phyloP scores from a whole-genome alignment of 2,113 vertebrate genomes.

The Pomatostomus ruficeps region DNA sequence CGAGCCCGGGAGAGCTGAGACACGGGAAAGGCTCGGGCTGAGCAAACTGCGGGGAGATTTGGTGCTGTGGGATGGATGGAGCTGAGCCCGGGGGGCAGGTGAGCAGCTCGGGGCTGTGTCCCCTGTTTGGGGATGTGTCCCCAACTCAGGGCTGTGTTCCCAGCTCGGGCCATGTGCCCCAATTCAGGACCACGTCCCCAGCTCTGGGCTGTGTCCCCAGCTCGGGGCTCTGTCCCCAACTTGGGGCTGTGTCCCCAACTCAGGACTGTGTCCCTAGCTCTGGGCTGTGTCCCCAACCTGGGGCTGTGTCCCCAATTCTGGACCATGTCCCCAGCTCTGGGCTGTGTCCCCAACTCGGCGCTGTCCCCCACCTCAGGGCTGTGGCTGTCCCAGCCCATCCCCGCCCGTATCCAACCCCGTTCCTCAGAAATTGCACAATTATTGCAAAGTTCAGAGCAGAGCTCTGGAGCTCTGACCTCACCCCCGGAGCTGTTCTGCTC shows the following conservation, averaged over 20 bases:
- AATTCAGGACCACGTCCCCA: too few relatives aligned
- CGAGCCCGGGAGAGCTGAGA: neutral
- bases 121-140: too few relatives aligned
- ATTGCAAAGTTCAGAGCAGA: neutral
- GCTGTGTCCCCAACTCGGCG: neutral
- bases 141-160: rapidly evolving
- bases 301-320: neutral
- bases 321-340: neutral
- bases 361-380: too few relatives aligned
- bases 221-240: neutral
- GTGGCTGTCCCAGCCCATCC: neutral
- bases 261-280: too few relatives aligned
- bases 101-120: neutral
- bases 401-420: rapidly evolving
- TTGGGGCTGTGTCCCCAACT: neutral
- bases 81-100: neutral
- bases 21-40: neutral
- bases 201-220: rapidly evolving
- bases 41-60: neutral
- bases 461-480: neutral
- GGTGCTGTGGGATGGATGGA: neutral
- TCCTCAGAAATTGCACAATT: neutral
- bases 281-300: too few relatives aligned
- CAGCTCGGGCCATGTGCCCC: too few relatives aligned
- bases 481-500: neutral